These are phyloP conservation scores for Drosophila teissieri DNA, from an alignment of 1,140 invertebrate genomes.

Conservation along the genomic window DNA sequence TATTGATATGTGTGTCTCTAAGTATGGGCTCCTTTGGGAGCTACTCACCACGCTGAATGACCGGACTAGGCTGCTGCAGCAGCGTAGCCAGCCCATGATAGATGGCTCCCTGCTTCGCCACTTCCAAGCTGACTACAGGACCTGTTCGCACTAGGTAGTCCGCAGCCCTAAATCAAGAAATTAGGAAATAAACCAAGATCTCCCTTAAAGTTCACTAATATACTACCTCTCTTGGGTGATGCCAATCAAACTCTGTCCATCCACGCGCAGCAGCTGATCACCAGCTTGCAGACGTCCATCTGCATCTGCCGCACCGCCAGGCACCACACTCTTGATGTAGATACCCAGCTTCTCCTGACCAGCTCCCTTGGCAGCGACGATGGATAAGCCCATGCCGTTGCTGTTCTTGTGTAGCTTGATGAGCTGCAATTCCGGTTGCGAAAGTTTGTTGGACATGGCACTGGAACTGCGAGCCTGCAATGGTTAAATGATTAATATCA, in stretches of 20 bases:
- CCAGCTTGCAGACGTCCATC: constrained; percentile 97
- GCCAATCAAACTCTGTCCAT: constrained; percentile 97
- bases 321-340: constrained; percentile 98
- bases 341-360: constrained; percentile 93
- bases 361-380: constrained; percentile 94
- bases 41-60: constrained; percentile 91
- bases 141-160: constrained; percentile 98
- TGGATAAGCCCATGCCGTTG: constrained; percentile 96
- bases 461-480: constrained; percentile 87
- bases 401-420: constrained; percentile 96
- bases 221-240: constrained; percentile 96
- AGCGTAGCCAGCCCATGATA: constrained; percentile 98
- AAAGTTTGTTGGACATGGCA: constrained; percentile 85
- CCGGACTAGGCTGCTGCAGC: constrained; percentile 94
- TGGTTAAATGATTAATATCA: not conserved
- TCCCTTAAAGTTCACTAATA: not conserved
- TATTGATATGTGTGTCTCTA: constrained; percentile 35
- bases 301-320: constrained; percentile 96
- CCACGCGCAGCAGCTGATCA: constrained; percentile 98
- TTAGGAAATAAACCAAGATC: not conserved
- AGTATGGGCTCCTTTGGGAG: constrained; percentile 6
- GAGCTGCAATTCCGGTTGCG: constrained; percentile 90
- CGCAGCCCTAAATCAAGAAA: constrained; percentile 89
- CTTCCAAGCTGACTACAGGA: constrained; percentile 96
- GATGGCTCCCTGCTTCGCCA: constrained; percentile 98